Evolutionary conservation across 2,113 vertebrate species (phyloP).

Genomic region (Sander lucioperca): DNA sequence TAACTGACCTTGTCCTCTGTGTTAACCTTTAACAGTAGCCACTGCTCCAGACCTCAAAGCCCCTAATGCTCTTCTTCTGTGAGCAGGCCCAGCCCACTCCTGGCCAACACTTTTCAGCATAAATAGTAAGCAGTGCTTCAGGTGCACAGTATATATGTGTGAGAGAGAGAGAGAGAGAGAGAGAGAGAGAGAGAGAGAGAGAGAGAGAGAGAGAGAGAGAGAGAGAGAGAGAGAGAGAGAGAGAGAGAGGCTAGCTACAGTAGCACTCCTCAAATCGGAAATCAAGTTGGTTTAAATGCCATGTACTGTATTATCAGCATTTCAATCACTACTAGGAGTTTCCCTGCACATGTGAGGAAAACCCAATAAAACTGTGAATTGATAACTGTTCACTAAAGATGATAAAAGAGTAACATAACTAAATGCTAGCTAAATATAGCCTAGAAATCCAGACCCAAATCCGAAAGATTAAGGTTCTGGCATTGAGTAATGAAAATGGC

Average conservation of each 20-base stretch:
- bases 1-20: conserved; percentile 30
- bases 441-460: too few relatives aligned
- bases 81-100: conserved; percentile 83
- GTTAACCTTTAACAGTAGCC: conserved; percentile 17
- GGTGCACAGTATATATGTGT: conserved; percentile 65
- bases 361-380: conserved; percentile 55
- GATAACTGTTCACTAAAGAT: conserved; percentile 64
- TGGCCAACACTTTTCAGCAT: conserved; percentile 74
- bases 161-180: neutral
- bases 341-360: conserved; percentile 48
- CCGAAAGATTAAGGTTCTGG: too few relatives aligned
- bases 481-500: too few relatives aligned
- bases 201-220: too few relatives aligned
- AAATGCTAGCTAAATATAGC: conserved; percentile 74
- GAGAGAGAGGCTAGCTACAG: conserved; percentile 46
- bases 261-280: conserved; percentile 43
- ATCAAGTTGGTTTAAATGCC: conserved; percentile 62
- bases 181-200: conserved; percentile 11
- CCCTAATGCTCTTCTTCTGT: conserved; percentile 48
- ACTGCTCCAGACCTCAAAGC: conserved; percentile 28
- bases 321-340: conserved; percentile 42
- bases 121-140: conserved; percentile 77
- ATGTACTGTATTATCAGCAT: conserved; percentile 46
- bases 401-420: conserved; percentile 74
- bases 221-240: too few relatives aligned